Base-by-base conservation (phyloP, 2,797 vertebrate genomes). In the Molossus molossus region DNA sequence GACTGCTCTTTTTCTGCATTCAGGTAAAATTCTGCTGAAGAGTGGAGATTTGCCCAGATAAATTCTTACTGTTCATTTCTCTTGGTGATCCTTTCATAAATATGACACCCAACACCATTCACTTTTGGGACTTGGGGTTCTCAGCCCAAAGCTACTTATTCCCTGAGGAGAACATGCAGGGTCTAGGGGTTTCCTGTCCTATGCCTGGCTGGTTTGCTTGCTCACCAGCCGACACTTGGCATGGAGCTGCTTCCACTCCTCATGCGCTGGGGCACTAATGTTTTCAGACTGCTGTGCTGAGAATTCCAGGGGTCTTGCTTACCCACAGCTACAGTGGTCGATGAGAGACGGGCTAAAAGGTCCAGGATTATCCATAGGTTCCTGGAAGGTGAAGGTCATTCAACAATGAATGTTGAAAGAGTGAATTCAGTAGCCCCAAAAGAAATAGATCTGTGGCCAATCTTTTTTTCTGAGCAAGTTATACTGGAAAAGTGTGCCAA, bases 1-100 rank as follows among this genome's bases (percentile, higher is more conserved):
- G 48, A 67, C 37, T 80, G 72, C 14, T 80, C 25, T 53, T 91
- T 95, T 93, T 87, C n/a, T 58, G 29, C 55, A 64, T 55, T 93
- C 29, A 23, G 75, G 58, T 48, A 67, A 27, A 75, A 60, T 80
- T 85, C 40, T 88, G 33, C 29, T 48, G 15, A 95, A 72, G 50
- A 64, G 45, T 50, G 53, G 6, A 69, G 25, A 69, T 55, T 53
- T 27, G 33, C 7, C 18, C 15, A 62, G n/a, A 75, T 33, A 53
- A 62, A 58, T 11, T 86, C 23, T 75, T 62, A 6, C 6, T 25
- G 4, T 55, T 85, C 8, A 40, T 67, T 84, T 80, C 29, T 86
- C 69, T 86, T 90, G 1, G 1, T 48, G n/a, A 62, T 48, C 57
- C 27, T 89, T n/a, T 79, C 57, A 50, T 93, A 89, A 79, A 50